Evolutionary conservation across 2,113 vertebrate genomes (phyloP).

Genomic region (Gnathonemus echidnorhynchus): DNA sequence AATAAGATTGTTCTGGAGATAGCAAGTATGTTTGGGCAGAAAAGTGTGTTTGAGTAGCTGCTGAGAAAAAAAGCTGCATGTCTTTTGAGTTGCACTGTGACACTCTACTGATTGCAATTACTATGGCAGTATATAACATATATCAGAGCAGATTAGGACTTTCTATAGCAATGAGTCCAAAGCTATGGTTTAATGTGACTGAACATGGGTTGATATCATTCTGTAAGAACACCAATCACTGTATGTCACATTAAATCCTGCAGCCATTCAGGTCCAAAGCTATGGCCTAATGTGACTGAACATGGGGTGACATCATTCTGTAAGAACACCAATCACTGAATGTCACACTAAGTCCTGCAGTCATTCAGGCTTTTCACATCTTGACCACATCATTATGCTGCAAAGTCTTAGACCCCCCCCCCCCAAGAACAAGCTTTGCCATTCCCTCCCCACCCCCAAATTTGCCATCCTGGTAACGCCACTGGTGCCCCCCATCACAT

Average conservation of each 20-base stretch:
- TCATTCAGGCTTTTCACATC: neutral
- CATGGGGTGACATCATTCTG: neutral
- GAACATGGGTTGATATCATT: neutral
- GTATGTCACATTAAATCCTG: neutral
- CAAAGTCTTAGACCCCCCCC: neutral
- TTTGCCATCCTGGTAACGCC: neutral
- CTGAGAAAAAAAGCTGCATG: neutral
- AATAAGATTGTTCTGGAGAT: neutral
- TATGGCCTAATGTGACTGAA: neutral
- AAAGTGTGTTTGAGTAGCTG: neutral
- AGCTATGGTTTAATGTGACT: neutral
- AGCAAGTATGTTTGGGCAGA: neutral
- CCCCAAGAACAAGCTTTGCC: neutral
- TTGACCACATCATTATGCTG: neutral
- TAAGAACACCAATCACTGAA: neutral
- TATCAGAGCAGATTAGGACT: neutral
- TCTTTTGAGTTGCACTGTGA: neutral
- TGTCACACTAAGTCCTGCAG: neutral
- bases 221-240: neutral
- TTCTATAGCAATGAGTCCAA: neutral
- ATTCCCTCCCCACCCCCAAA: neutral
- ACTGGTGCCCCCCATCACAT: neutral
- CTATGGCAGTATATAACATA: neutral
- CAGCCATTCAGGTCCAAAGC: neutral
- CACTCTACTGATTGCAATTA: neutral